A percentile compares a stretch with the other conserved stretches of the same genome.
Evolutionary conservation across 2,797 vertebrate genomes (phyloP).

Genomic region (Pogoniulus pusillus): DNA sequence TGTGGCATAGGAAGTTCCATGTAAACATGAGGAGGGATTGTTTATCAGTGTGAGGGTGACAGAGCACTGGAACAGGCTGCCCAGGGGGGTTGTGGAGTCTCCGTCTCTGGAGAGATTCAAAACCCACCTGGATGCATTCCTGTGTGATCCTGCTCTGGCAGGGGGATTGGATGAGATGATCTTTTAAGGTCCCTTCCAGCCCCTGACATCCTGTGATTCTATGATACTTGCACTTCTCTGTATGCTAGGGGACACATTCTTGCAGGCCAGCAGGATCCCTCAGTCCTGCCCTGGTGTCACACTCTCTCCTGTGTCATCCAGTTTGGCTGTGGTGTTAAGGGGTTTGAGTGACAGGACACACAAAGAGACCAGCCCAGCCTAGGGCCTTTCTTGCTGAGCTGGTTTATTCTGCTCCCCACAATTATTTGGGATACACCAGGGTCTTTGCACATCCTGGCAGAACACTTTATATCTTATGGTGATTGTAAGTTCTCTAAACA

Average conservation of each 20-base stretch:
- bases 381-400: not conserved
- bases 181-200: too few species aligned
- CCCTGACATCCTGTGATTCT: too few species aligned
- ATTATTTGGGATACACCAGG: slow-evolving; percentile 36
- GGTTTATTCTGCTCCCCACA: not conserved
- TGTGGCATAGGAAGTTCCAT: too few species aligned
- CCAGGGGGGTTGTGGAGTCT: too few species aligned
- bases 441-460: not conserved
- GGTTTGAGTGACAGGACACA: not conserved
- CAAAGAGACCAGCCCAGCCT: not conserved
- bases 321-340: not conserved
- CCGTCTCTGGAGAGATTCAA: too few species aligned
- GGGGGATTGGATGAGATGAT: too few species aligned
- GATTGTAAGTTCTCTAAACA: slow-evolving; percentile 61
- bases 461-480: slow-evolving; percentile 25
- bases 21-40: too few species aligned
- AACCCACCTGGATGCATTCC: too few species aligned
- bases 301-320: rapidly evolving
- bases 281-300: not conserved
- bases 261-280: rapidly evolving
- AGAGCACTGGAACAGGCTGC: too few species aligned
- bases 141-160: too few species aligned
- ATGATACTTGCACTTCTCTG: not conserved
- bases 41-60: too few species aligned
- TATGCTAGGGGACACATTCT: not conserved